phyloP scores from a whole-genome alignment of 2,113 vertebrate genomes.

The Vicugna pacos region DNA sequence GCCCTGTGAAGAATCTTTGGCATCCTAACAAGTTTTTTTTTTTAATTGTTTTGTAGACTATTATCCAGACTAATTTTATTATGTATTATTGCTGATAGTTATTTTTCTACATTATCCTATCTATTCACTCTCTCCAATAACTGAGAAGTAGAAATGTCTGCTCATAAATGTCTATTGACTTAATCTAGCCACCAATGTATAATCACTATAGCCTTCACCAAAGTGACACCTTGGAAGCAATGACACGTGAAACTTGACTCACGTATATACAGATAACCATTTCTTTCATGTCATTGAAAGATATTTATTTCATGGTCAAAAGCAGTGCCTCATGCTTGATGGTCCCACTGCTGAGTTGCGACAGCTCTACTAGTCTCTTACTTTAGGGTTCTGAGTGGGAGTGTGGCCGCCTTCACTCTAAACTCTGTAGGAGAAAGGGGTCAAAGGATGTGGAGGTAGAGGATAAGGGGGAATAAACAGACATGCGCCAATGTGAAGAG shows the following conservation, averaged over 20 bases:
- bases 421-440: background rate
- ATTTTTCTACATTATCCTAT: background rate
- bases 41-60: background rate
- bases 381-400: background rate
- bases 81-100: background rate
- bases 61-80: background rate
- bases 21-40: background rate
- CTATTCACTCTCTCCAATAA: background rate
- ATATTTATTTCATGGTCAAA: constrained; percentile 67
- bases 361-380: background rate
- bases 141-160: background rate
- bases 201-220: constrained; percentile 9
- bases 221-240: constrained; percentile 38
- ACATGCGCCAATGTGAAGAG: background rate
- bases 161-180: background rate
- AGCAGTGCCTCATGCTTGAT: background rate
- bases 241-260: background rate
- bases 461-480: background rate
- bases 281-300: constrained; percentile 35
- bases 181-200: background rate
- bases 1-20: background rate
- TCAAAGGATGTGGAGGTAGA: background rate
- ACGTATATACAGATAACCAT: background rate
- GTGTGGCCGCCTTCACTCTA: background rate
- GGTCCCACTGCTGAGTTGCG: background rate